Conservation (phyloP, 1,140 invertebrate genomes). For the Lepidurus couesii region DNA sequence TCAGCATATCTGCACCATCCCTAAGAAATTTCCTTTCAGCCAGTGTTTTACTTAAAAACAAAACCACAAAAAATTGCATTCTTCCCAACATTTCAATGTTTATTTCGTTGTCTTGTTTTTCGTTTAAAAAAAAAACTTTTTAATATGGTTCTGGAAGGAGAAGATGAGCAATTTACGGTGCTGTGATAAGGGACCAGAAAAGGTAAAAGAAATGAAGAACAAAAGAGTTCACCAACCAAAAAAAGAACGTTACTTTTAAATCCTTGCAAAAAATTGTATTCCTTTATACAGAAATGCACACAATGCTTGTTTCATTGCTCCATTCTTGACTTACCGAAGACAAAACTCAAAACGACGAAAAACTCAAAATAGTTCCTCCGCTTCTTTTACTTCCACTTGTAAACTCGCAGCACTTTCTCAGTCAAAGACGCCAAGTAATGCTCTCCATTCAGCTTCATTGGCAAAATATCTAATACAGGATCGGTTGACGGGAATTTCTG, state of each 20-base stretch:
- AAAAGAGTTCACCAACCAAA: background rate
- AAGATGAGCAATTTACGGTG: background rate
- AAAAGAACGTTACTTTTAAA: background rate
- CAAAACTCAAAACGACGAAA: background rate
- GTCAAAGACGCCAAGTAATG: slow-evolving; percentile 58
- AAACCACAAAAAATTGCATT: background rate
- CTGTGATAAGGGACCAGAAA: background rate
- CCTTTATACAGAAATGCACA: slow-evolving; percentile 28
- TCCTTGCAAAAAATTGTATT: slow-evolving; percentile 24
- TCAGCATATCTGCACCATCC: background rate
- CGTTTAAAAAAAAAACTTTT: background rate
- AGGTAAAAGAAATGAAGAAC: background rate
- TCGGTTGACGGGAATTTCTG: slow-evolving; percentile 54
- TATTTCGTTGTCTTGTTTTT: background rate
- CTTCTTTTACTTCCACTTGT: slow-evolving; percentile 44
- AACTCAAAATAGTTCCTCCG: background rate
- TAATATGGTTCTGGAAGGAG: background rate
- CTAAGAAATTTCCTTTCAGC: background rate
- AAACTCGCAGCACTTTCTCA: slow-evolving; percentile 57
- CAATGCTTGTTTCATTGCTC: background rate
- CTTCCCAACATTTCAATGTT: background rate
- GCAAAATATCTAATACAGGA: slow-evolving; percentile 59
- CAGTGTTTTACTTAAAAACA: background rate
- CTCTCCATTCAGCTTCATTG: slow-evolving; percentile 49
- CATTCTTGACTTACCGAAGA: background rate